Base-by-base conservation (phyloP, 2,888 invertebrate species). In the Alsophila aescularia region DNA sequence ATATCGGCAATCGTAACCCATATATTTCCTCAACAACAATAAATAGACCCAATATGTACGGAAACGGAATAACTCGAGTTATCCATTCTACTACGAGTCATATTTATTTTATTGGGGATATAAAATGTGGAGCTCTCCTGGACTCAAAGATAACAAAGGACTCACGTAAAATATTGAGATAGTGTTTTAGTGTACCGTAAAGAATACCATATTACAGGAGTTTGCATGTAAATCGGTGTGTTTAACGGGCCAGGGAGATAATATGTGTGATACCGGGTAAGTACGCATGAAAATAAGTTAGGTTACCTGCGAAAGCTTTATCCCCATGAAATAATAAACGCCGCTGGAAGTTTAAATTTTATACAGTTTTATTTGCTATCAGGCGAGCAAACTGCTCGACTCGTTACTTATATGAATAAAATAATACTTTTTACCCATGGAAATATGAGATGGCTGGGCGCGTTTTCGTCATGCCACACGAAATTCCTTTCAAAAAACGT, bases 71-170 rank as follows among this genome's bases (percentile, higher is more conserved):
- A 52, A 58, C 49, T 39, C 41, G 32, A 53, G 53, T 53, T 39
- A 56, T 56, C 41, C 45, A 51, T 56, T 56, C 41, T 45, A 35
- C 49, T 55, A 50, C 35, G 45, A 55, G 52, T 53, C 53, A 47
- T 58, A 58, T 58, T 58, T 58, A 58, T 58, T 58, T 53, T 58
- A 58, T 53, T 58, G 53, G 12, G 43, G 47, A 51, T 58, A 58
- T 58, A 58, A 58, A 58, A 58, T 49, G 41, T 58, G 53, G 50
- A 50, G 52, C 58, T 36, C 42, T 44, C 36, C 40, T 52, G 53
- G 47, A 51, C 58, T 50, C 58, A 18, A 34, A 58, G 58, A 58
- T 58, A 58, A 58, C 58, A 58, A 53, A 58, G 52, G 50, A 47
- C 24, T 47, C 42, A 58, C 58, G 53, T 58, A 53, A 58, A 50